phyloP scores from a whole-genome alignment of 2,888 invertebrate genomes.

The Hoplodrina ambigua region DNA sequence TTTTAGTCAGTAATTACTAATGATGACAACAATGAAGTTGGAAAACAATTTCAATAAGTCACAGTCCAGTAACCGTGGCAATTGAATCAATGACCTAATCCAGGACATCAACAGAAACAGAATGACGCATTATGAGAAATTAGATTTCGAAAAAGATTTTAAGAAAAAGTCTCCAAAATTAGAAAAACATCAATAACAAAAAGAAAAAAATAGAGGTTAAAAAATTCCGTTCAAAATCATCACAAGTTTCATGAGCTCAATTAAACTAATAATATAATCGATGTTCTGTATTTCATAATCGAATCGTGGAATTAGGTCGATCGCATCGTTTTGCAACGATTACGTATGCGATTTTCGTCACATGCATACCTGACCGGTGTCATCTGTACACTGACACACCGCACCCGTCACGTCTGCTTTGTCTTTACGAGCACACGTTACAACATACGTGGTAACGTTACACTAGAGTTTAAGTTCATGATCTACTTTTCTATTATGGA shows the following conservation, averaged over 20 bases:
- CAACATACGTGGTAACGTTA: constrained; percentile 38
- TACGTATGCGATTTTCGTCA: constrained; percentile 62
- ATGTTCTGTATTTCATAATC: constrained; percentile 51
- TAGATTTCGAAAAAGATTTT: neutral
- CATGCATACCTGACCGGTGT: constrained; percentile 45
- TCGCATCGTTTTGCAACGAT: constrained; percentile 63
- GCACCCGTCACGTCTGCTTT: constrained; percentile 44
- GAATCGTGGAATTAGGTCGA: constrained; percentile 57
- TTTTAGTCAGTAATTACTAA: constrained; percentile 4
- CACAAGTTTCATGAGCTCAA: constrained; percentile 18
- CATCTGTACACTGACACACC: constrained; percentile 41
- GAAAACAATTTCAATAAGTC: neutral
- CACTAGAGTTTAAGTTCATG: constrained; percentile 57
- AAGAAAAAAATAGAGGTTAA: neutral
- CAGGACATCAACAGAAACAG: neutral
- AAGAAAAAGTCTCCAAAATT: too few relatives aligned
- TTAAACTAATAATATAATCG: constrained; percentile 41
- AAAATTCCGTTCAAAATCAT: neutral
- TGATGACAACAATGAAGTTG: neutral
- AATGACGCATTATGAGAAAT: neutral
- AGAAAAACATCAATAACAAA: neutral
- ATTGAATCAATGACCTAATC: neutral
- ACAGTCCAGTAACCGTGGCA: neutral
- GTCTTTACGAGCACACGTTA: constrained; percentile 31
- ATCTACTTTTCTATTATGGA: constrained; percentile 37